These are phyloP conservation scores for Acrobasis suavella DNA, from an alignment of 2,888 invertebrate species.

Conservation along the genomic window DNA sequence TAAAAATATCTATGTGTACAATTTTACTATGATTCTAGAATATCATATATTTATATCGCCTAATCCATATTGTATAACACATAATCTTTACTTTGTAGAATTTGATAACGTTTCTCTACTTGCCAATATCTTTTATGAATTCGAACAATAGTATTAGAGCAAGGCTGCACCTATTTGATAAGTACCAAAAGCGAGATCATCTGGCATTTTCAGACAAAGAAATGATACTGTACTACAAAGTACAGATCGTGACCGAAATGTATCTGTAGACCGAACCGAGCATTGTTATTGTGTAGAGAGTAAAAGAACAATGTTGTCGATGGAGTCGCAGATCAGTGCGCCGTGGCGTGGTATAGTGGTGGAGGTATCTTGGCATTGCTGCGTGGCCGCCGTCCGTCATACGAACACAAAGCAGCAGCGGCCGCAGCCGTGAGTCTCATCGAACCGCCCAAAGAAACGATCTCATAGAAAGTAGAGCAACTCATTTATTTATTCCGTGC, in stretches of 20 bases:
- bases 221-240: conserved; percentile 27
- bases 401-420: conserved; percentile 39
- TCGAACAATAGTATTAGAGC: conserved; percentile 9
- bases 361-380: conserved; percentile 26
- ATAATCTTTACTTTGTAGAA: not conserved
- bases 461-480: conserved; percentile 82
- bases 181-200: conserved; percentile 20
- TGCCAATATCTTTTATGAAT: conserved; percentile 1
- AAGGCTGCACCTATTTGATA: conserved; percentile 2
- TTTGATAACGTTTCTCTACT: not conserved
- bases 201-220: conserved; percentile 41
- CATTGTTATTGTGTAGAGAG: conserved; percentile 52
- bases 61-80: not conserved
- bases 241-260: conserved; percentile 55
- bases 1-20: no score
- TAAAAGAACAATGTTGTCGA: conserved; percentile 53
- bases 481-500: conserved; percentile 81
- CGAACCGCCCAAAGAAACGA: conserved; percentile 74
- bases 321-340: conserved; percentile 34
- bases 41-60: no score
- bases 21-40: no score
- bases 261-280: conserved; percentile 48
- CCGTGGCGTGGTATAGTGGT: conserved; percentile 28
- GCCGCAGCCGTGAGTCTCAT: conserved; percentile 53
- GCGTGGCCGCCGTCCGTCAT: conserved; percentile 28